These are phyloP conservation scores for Habroteleia sp. DNA, from an alignment of 2,888 invertebrate species.

Conservation along the genomic window DNA sequence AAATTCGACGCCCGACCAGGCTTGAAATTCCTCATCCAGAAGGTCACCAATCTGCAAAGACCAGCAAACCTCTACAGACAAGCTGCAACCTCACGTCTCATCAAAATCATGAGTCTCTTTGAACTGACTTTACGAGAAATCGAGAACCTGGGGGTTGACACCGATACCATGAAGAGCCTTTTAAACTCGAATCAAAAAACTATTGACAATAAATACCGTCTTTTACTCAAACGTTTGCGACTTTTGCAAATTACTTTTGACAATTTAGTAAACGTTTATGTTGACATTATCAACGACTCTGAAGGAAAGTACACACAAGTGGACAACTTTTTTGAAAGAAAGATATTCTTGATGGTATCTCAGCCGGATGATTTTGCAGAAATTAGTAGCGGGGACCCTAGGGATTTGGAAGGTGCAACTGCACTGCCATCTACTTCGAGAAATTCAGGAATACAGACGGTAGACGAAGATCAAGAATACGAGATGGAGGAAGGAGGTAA, in stretches of 20 bases:
- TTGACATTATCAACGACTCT: constrained; percentile 82
- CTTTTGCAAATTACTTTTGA: constrained; percentile 80
- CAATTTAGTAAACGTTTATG: constrained; percentile 82
- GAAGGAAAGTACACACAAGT: constrained; percentile 80
- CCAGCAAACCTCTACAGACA: constrained; percentile 96
- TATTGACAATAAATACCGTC: constrained; percentile 60
- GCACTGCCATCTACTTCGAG: constrained; percentile 40
- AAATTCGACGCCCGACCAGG: constrained; percentile 96
- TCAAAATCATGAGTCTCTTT: constrained; percentile 92
- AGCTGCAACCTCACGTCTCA: constrained; percentile 95
- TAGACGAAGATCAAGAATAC: constrained; percentile 66
- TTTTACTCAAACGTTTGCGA: constrained; percentile 70
- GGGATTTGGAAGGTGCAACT: constrained; percentile 35
- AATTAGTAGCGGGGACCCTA: constrained; percentile 72
- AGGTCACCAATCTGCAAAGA: constrained; percentile 92
- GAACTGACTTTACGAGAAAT: constrained; percentile 91
- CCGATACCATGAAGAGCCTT: constrained; percentile 73
- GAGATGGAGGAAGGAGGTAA: constrained; percentile 64
- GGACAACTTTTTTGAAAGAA: constrained; percentile 81
- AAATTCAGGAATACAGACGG: constrained; percentile 46
- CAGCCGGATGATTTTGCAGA: constrained; percentile 83
- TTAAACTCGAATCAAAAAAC: constrained; percentile 57
- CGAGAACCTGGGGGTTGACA: constrained; percentile 70
- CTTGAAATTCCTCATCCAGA: constrained; percentile 95
- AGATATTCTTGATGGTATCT: constrained; percentile 83